Base-by-base conservation (phyloP, 23 tunicate genomes). In the Clavelina lepadiformis region DNA sequence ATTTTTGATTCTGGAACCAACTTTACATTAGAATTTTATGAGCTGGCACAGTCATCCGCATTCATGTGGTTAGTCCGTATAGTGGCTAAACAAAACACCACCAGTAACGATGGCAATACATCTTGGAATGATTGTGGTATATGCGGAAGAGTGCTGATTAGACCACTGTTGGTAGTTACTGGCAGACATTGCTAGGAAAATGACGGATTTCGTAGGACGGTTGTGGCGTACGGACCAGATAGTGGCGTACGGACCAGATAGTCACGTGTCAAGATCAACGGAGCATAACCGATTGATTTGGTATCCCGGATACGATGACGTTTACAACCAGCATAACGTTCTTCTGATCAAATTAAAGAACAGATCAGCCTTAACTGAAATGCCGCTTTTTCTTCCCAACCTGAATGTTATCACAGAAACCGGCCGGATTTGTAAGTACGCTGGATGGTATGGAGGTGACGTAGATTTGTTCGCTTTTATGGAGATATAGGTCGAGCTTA, bases 281-380 rank as follows among this genome's bases (percentile, higher is more conserved):
- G n/a, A n/a, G n/a, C 49, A 41, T 15, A 15, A 41, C 13, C 49
- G 49, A 8, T 41, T 41, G 15, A 8, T 35, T 33, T 36, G 38
- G 5, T 62, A 84, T 63, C 93, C 93, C 6, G 60, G 56, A 3
- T 84, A 84, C 74, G 61, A 76, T 36, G 72, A 76, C 56, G 47
- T 64, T 25, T 61, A 50, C 62, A 84, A 84, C 35, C 71, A 70
- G 28, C 55, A 84, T 37, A 83, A 84, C 78, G 27, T 75, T 5
- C 37, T 70, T 2, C 54, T 84, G 5, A 33, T 84, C 22, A 62
- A 70, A 35, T 35, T 84, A 32, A 75, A n/a, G n/a, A n/a, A n/a
- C n/a, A n/a, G n/a, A n/a, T 41, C 15, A 11, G 15, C 49, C 11
- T 41, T 15, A 41, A 11, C 49, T 15, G 15, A 8, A 15, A 11